Evolutionary conservation across 1,140 invertebrate genomes (phyloP), one percentile per base, ranked within the genome.

Genomic region (Popillia japonica): DNA sequence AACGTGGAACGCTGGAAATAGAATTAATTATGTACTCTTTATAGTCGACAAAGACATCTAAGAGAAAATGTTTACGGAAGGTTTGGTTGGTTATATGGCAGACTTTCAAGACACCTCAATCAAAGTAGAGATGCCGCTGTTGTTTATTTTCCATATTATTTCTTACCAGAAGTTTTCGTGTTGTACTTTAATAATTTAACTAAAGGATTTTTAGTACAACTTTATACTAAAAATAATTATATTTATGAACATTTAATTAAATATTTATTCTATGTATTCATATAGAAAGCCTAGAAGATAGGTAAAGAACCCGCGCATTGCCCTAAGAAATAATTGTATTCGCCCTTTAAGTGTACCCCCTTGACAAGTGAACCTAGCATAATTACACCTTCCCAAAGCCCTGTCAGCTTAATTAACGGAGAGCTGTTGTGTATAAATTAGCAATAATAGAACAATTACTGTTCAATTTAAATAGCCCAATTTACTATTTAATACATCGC

Each of bases 341-440:
- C 22, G 61, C 27, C 20, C 22, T 17, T 27, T 14, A 23, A 23
- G 20, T 27, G 61, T 68, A 68, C 27, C 6, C 61, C 17, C 27
- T 68, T 68, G 61, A 68, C 61, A 68, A 68, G 17, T 68, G 61
- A 68, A 34, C 27, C 61, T 22, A 27, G 61, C 61, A 27, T 68
- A 68, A 68, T 68, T 68, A 8, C 22, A 27, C 61, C 17, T 34
- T 68, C 8, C 61, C 61, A 68, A 23, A 68, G 22, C 8, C 22
- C 61, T 9, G 22, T 23, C 22, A 17, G 14, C 61, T 68, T 68
- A 22, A 68, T 68, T 10, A 68, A 68, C 27, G 61, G 14, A 68
- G 14, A 68, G 61, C 61, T 27, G 61, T 27, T 68, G 22, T 68
- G 27, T 68, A 48, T 48, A 48, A 48, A 48, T 48, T 48, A 48